Evolutionary conservation across 2,797 vertebrate genomes (phyloP).

Genomic region (Malurus splendens): DNA sequence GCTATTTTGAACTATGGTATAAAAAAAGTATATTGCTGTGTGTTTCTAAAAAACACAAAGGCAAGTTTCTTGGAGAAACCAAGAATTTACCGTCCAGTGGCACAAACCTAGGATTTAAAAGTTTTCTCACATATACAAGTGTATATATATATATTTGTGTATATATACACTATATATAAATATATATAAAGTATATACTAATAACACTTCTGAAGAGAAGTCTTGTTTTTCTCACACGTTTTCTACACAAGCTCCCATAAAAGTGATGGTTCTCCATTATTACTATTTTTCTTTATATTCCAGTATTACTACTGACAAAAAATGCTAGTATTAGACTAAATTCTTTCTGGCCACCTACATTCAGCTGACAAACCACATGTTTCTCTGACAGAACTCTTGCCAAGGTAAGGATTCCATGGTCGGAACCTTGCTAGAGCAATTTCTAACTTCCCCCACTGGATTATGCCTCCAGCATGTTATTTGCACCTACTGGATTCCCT

Average conservation of each 20-base stretch:
- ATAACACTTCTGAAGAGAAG: not conserved
- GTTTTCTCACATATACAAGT: no score
- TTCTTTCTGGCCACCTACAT: not conserved
- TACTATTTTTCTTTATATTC: not conserved
- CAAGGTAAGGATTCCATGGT: rapidly evolving
- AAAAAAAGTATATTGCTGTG: not conserved
- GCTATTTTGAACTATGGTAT: not conserved
- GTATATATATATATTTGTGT: no score
- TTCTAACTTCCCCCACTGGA: not conserved
- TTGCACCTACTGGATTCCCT: not conserved
- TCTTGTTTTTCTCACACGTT: not conserved
- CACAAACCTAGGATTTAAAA: not conserved
- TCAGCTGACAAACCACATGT: not conserved
- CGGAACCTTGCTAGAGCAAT: not conserved
- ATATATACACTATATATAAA: no score
- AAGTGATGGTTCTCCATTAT: not conserved
- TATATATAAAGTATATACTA: not conserved
- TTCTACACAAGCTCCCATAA: not conserved
- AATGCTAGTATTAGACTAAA: not conserved
- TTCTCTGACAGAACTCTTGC: not conserved
- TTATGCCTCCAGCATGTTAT: not conserved
- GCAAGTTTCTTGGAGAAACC: not conserved
- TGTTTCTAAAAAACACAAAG: not conserved
- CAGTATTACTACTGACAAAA: not conserved
- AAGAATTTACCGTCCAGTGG: not conserved